These are phyloP conservation scores for Oophaga sylvatica DNA, from an alignment of 2,797 vertebrate genomes.

Conservation along the genomic window DNA sequence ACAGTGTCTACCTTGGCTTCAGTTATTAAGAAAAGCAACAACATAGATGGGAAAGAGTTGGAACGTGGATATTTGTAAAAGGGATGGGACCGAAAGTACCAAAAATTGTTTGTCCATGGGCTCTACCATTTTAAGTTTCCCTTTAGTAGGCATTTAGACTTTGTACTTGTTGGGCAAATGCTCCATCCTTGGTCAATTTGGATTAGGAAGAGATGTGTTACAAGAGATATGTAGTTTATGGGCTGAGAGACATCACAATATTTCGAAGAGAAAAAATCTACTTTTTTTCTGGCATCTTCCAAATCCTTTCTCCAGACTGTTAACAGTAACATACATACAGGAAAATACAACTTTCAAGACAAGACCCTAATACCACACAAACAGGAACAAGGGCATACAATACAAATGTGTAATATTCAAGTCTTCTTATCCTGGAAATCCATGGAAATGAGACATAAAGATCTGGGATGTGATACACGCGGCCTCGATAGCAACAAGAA, in stretches of 20 bases:
- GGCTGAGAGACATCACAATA: background rate
- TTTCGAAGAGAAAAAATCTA: background rate
- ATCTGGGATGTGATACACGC: constrained; percentile 10
- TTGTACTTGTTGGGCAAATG: background rate
- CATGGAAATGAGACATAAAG: constrained; percentile 12
- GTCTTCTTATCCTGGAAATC: constrained; percentile 32
- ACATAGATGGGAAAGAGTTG: too few species aligned
- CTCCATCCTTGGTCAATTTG: background rate
- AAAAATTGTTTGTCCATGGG: background rate
- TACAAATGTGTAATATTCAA: constrained; percentile 40
- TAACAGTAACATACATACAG: constrained; percentile 2
- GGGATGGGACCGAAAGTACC: background rate
- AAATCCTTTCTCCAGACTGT: background rate
- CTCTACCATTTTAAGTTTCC: background rate
- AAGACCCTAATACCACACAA: constrained; percentile 16
- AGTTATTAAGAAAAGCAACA: background rate
- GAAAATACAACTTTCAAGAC: constrained; percentile 22
- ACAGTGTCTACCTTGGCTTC: background rate
- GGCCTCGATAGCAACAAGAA: constrained; percentile 31
- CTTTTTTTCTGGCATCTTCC: background rate
- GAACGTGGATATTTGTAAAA: background rate
- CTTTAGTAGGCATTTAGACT: background rate
- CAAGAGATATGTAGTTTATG: background rate
- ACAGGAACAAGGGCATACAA: constrained; percentile 7
- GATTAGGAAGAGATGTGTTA: background rate